Base-by-base conservation (phyloP, 2,113 vertebrate genomes). In the human region DNA sequence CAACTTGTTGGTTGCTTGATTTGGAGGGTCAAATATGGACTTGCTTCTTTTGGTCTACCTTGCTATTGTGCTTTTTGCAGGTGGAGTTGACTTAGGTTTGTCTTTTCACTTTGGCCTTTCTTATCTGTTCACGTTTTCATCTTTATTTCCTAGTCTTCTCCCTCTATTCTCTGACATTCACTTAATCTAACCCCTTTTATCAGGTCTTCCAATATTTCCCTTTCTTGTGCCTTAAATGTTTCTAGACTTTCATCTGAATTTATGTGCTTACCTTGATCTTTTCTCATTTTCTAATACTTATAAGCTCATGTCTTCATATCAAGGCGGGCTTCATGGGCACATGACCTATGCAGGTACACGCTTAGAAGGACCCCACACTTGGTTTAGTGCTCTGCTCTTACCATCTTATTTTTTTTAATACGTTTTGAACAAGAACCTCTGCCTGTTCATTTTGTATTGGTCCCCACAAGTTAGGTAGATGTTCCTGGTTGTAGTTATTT, bases 321-420 rank as follows among this genome's bases (percentile, higher is more conserved):
- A 1, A 5, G 20, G 20, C 6, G 16, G 43, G 43, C 7, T 84
- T 66, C 35, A 1, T 3, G 13, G 72, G 5, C 23, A 4, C 4
- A 7, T 0, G 13, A 1, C 32, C 18, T 23, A 9, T 35, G 23
- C 6, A 11, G 35, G 45, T 50, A 12, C 14, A 20, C 3, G 9
- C 14, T 32, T 27, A 61, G 30, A 40, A 40, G 22, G 20, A 9
- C 20, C 10, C 27, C 12, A 6, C 9, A 5, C 11, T 32, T 78
- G 27, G 4, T 32, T 79, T 48, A 40, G 35, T 52, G 20, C 25
- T 82, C 64, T 57, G 27, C 81, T 38, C 16, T 43, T 84, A 45
- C 23, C 57, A 64, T 80, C 72, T 64, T 94, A 48, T 76, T 48
- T 52, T 64, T 59, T 61, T 38, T n/a, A 72, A 13, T 73, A 70